These are phyloP conservation scores for Mantis religiosa DNA, from an alignment of 2,888 invertebrate species.

Conservation along the genomic window DNA sequence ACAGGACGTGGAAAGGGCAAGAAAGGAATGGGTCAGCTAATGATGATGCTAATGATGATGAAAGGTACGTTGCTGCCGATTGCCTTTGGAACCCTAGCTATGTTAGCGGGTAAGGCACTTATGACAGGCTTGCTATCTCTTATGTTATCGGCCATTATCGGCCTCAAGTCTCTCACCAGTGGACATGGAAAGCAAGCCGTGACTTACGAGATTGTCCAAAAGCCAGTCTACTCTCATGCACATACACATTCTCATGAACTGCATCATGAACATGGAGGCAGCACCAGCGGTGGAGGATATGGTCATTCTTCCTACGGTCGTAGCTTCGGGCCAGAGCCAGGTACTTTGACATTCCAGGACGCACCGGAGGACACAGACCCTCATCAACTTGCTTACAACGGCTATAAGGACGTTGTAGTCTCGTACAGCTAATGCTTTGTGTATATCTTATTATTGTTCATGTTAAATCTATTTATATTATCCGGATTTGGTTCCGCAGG, in stretches of 20 bases:
- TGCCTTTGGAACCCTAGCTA: conserved; percentile 69
- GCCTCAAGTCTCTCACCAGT: conserved; percentile 63
- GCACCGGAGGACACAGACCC: neutral
- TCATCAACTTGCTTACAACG: neutral
- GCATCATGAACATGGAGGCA: conserved; percentile 50
- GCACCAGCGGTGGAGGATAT: conserved; percentile 53
- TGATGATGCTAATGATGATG: conserved; percentile 54
- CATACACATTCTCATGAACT: conserved; percentile 64
- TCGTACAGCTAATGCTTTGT: neutral
- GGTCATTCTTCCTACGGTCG: conserved; percentile 39
- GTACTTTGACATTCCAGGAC: neutral
- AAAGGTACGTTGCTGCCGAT: conserved; percentile 71
- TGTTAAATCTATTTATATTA: conserved; percentile 37
- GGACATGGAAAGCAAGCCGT: conserved; percentile 53
- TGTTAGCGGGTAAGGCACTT: conserved; percentile 77
- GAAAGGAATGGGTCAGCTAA: conserved; percentile 43
- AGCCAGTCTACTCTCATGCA: conserved; percentile 70
- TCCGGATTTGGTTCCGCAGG: neutral
- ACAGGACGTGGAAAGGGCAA: conserved; percentile 32
- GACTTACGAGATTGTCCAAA: conserved; percentile 80
- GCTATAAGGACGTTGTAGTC: neutral
- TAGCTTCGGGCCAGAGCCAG: conserved; percentile 23
- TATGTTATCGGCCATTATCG: conserved; percentile 70
- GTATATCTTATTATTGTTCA: conserved; percentile 31
- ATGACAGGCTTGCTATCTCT: conserved; percentile 79